A percentile compares a stretch with the other conserved stretches of the same genome.
Conservation (phyloP, 30 jellyfish, hydroid and myxozoan species). For the Pseudorhiza aurosa region DNA sequence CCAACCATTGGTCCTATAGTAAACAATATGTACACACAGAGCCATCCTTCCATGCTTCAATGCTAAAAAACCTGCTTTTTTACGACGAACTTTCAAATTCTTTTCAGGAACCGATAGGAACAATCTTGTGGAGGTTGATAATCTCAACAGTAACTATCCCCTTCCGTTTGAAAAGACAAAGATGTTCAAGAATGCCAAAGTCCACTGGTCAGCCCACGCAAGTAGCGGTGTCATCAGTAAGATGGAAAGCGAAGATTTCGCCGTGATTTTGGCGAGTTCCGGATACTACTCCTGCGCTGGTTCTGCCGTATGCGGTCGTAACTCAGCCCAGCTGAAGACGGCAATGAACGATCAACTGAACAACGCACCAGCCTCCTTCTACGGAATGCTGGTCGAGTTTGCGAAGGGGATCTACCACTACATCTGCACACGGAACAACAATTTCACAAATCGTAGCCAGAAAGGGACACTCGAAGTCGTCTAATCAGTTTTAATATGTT, state of each 20-base stretch:
- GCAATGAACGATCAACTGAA: constrained; percentile 67
- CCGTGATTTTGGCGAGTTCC: constrained; percentile 74
- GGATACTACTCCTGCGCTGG: constrained; percentile 78
- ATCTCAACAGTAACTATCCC: constrained; percentile 82
- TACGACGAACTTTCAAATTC: not conserved
- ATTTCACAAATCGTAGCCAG: constrained; percentile 85
- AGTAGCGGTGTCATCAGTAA: not conserved
- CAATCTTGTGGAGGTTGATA: constrained; percentile 73
- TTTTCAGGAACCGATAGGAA: constrained; percentile 88
- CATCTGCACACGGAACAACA: constrained; percentile 89
- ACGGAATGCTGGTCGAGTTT: constrained; percentile 74
- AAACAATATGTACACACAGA: no score
- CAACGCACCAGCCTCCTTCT: constrained; percentile 92
- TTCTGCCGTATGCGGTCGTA: constrained; percentile 47
- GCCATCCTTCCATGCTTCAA: no score
- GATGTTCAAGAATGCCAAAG: constrained; percentile 70
- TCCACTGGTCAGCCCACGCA: constrained; percentile 45
- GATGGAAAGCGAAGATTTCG: constrained; percentile 57
- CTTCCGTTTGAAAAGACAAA: constrained; percentile 75
- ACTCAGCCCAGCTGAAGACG: constrained; percentile 60
- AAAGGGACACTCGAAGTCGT: constrained; percentile 66
- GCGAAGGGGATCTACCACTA: constrained; percentile 70
- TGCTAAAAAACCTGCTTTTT: no score
- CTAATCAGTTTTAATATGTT: no score
- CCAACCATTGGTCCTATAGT: no score